These are phyloP conservation scores for Corbicula japonica DNA, from an alignment of 2,888 invertebrate genomes.

Conservation along the genomic window DNA sequence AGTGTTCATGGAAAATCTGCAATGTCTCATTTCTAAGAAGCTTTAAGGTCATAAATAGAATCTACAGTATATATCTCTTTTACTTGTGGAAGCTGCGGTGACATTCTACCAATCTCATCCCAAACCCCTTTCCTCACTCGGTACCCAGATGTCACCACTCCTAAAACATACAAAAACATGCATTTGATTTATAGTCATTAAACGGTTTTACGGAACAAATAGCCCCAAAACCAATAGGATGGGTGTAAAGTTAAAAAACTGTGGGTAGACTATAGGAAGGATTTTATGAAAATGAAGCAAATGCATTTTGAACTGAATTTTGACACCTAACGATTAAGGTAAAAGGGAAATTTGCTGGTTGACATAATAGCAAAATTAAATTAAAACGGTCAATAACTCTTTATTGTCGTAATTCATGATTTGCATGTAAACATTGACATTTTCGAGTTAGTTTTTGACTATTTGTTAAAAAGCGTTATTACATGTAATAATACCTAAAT, in stretches of 20 bases:
- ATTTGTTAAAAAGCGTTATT: not conserved
- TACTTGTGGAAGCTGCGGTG: slow-evolving; percentile 82
- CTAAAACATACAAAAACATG: too few relatives aligned
- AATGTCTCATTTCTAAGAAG: not conserved
- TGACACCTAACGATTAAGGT: too few relatives aligned
- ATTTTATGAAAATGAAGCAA: not conserved
- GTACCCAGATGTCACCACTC: slow-evolving; percentile 81
- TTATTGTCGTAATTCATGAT: not conserved
- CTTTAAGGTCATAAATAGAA: not conserved
- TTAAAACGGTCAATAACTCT: not conserved
- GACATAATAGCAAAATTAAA: not conserved
- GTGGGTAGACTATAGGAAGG: not conserved
- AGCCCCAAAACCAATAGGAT: not conserved
- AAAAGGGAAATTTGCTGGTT: not conserved
- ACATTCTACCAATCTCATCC: slow-evolving; percentile 83
- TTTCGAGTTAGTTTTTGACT: not conserved
- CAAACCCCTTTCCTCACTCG: slow-evolving; percentile 74
- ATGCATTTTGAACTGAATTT: not conserved
- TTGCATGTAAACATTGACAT: not conserved
- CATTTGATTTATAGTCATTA: too few relatives aligned
- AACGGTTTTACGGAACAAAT: too few relatives aligned
- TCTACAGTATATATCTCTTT: not conserved
- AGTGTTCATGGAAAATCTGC: not conserved
- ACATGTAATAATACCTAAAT: slow-evolving; percentile 87
- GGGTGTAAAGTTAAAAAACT: not conserved